phyloP scores from a whole-genome alignment of 2,888 invertebrate genomes.

The Choreutis nemorana region DNA sequence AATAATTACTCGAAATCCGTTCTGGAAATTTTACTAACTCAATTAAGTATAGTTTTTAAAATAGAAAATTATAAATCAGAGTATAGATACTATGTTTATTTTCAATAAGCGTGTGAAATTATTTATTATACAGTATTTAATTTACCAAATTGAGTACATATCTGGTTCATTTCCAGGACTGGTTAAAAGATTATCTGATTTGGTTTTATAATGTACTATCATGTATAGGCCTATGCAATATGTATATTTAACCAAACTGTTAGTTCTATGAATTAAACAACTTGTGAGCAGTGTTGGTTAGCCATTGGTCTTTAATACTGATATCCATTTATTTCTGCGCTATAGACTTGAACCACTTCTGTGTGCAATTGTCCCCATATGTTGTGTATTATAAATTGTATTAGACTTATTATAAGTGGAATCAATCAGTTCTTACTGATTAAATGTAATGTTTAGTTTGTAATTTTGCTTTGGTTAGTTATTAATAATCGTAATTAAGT shows the following conservation, averaged over 20 bases:
- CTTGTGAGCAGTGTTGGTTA: neutral
- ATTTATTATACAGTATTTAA: constrained; percentile 30
- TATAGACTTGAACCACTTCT: constrained; percentile 42
- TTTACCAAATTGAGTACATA: neutral
- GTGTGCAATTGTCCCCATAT: constrained; percentile 51
- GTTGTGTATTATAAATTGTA: constrained; percentile 58
- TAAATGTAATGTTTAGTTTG: constrained; percentile 55
- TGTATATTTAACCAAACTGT: too few species aligned
- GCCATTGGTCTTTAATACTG: neutral
- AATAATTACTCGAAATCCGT: constrained; percentile 25
- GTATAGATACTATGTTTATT: constrained; percentile 43
- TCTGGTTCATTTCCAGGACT: too few species aligned
- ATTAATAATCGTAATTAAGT: constrained; percentile 60
- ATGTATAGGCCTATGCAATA: too few species aligned
- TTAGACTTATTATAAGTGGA: constrained; percentile 42
- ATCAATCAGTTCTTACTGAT: constrained; percentile 37
- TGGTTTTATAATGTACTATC: too few species aligned
- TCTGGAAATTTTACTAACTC: constrained; percentile 37
- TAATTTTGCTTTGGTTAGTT: constrained; percentile 55
- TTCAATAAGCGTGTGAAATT: constrained; percentile 50
- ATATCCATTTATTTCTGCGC: constrained; percentile 31
- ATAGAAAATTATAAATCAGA: constrained; percentile 47
- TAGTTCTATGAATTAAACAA: neutral
- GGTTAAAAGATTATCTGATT: too few species aligned
- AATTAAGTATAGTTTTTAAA: constrained; percentile 34